Percentiles rank a stretch among this genome's conserved stretches.
phyloP scores from a whole-genome alignment of 2,888 invertebrate species.

The Celastrina argiolus region DNA sequence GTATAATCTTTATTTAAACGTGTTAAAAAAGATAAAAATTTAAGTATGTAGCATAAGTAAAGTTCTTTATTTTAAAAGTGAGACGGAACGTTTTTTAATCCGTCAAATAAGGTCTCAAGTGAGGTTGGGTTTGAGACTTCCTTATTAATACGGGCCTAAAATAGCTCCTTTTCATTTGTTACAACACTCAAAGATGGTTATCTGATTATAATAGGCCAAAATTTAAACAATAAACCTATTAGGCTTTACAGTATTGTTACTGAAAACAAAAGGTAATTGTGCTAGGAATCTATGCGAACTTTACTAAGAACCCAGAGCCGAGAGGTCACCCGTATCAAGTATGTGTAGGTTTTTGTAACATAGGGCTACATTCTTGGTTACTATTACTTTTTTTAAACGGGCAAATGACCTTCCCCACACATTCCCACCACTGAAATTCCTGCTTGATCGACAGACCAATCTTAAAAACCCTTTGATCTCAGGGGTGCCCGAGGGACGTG shows the following conservation, averaged over 20 bases:
- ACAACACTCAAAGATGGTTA: slow-evolving; percentile 29
- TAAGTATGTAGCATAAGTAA: too few relatives aligned
- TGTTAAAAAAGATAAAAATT: too few relatives aligned
- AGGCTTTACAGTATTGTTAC: slow-evolving; percentile 58
- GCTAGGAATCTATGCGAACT: slow-evolving; percentile 53
- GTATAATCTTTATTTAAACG: too few relatives aligned
- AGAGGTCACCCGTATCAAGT: slow-evolving; percentile 7
- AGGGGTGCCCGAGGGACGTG: too few relatives aligned
- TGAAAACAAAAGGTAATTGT: slow-evolving; percentile 67
- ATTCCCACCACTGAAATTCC: too few relatives aligned
- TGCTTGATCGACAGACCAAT: too few relatives aligned
- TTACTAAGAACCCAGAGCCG: slow-evolving; percentile 23
- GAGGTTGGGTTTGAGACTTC: too few relatives aligned
- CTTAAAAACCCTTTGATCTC: too few relatives aligned
- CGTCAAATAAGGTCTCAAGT: too few relatives aligned
- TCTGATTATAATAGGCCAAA: slow-evolving; percentile 47
- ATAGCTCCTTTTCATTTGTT: not conserved
- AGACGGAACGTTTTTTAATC: too few relatives aligned
- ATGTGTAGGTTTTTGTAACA: slow-evolving; percentile 7
- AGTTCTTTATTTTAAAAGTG: too few relatives aligned
- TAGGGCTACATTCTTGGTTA: not conserved
- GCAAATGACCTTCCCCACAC: too few relatives aligned
- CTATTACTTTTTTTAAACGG: not conserved
- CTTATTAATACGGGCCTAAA: not conserved
- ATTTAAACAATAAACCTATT: slow-evolving; percentile 64